Evolutionary conservation across 2,888 invertebrate species (phyloP).

Genomic region (Agrochola circellaris): DNA sequence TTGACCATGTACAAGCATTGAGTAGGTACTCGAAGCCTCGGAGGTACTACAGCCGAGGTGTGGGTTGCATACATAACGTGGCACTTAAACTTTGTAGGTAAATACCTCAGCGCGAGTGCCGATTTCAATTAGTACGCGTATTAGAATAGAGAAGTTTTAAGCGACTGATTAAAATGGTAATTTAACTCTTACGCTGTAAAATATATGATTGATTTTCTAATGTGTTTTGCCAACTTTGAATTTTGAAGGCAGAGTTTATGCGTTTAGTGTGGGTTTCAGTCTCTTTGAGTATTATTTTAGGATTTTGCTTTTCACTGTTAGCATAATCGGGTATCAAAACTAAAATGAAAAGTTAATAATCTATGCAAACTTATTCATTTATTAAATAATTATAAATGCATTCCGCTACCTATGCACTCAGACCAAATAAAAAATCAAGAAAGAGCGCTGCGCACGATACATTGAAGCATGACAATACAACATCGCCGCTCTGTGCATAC

Average conservation of each 20-base stretch:
- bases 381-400: background rate
- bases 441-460: too few species aligned
- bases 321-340: background rate
- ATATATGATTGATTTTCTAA: conserved; percentile 54
- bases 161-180: conserved; percentile 63
- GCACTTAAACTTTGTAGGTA: conserved; percentile 44
- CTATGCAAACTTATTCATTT: background rate
- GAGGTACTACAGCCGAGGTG: conserved; percentile 39
- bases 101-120: conserved; percentile 33
- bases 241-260: conserved; percentile 33
- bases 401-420: background rate
- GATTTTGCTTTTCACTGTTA: background rate
- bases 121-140: conserved; percentile 59
- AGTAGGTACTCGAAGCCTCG: conserved; percentile 26
- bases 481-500: too few species aligned
- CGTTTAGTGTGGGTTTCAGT: conserved; percentile 32
- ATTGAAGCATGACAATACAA: too few species aligned
- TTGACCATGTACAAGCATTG: conserved; percentile 34
- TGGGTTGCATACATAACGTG: conserved; percentile 51
- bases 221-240: conserved; percentile 40
- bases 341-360: conserved; percentile 4
- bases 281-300: conserved; percentile 9
- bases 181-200: conserved; percentile 41
- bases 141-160: conserved; percentile 56
- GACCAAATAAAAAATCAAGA: too few species aligned